Base-by-base conservation (phyloP, 2,797 vertebrate genomes). In the Bradypodion pumilum region DNA sequence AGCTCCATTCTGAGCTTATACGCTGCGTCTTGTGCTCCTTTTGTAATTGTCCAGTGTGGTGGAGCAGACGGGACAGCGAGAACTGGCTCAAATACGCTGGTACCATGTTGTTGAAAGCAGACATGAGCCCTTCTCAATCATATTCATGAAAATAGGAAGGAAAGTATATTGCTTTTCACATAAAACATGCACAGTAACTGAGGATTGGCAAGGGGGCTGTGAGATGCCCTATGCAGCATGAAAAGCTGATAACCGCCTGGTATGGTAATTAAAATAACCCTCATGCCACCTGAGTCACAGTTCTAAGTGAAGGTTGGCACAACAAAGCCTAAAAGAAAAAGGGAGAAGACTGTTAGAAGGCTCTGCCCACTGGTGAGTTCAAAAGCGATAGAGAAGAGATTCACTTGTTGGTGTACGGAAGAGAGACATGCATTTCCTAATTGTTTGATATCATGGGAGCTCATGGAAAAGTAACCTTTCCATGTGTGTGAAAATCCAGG, bases 251-350 rank as follows among this genome's bases (percentile, higher is more conserved):
- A 52, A 77, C 72, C 13, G 68, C 63, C 7, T 25, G 63, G 13
- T 49, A 49, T 49, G 29, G 7, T 63, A 9, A 40, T 0, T 9
- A 0, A 2, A 77, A 49, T 42, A 73, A 0, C 23, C 60, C 80
- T 65, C 32, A 70, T 74, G 66, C 81, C 85, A 70, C 7, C 2
- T 37, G 40, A 59, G 74, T 74, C 78, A 81, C 65, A 1, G 85
- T 79, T 69, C 52, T 77, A 66, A 78, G 19, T 16, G 66, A 66
- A 13, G 29, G 46, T 37, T 66, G n/a, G 32, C 56, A 82, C 59
- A n/a, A 89, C 52, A 21, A 1, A 9, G 69, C 16, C 63, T 35
- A 0, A 1, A 49, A 40, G 56, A 70, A 80, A 69, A 29, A 10
- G 9, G 32, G n/a, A 32, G 29, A 23, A 77, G 42, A 12, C n/a